These are phyloP conservation scores for Apus apus DNA, from an alignment of 2,113 vertebrate genomes.

Conservation along the genomic window DNA sequence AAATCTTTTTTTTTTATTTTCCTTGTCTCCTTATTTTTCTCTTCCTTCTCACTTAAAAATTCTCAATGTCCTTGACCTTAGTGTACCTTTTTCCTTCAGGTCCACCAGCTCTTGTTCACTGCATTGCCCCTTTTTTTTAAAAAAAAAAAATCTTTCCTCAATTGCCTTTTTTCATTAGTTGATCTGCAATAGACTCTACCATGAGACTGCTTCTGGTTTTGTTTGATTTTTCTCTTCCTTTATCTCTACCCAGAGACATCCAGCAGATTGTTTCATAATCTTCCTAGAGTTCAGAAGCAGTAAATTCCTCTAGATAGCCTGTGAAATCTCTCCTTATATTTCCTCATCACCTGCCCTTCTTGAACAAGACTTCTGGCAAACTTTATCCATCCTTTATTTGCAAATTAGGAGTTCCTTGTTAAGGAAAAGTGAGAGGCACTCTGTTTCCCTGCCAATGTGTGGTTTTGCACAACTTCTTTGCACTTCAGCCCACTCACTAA, in stretches of 20 bases:
- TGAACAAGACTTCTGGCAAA: not conserved
- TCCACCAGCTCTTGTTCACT: not conserved
- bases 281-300: constrained; percentile 24
- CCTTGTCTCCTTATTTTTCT: not conserved
- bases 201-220: constrained; percentile 8
- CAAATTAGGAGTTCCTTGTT: not conserved
- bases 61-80: not conserved
- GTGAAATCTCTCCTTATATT: not conserved
- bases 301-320: not conserved
- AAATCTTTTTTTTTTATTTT: not conserved
- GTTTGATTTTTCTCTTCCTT: constrained; percentile 37
- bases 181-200: not conserved
- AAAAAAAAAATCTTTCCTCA: not conserved
- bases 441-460: not conserved
- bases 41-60: not conserved
- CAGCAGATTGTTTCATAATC: constrained; percentile 39
- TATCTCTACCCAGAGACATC: constrained; percentile 44
- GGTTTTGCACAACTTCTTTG: not conserved
- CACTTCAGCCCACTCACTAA: not conserved
- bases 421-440: not conserved
- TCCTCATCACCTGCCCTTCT: not conserved
- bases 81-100: not conserved
- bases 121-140: not conserved
- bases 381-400: not conserved
- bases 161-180: constrained; percentile 7